Evolutionary conservation across 2,113 vertebrate species (phyloP).

Genomic region (Okapia johnstoni): DNA sequence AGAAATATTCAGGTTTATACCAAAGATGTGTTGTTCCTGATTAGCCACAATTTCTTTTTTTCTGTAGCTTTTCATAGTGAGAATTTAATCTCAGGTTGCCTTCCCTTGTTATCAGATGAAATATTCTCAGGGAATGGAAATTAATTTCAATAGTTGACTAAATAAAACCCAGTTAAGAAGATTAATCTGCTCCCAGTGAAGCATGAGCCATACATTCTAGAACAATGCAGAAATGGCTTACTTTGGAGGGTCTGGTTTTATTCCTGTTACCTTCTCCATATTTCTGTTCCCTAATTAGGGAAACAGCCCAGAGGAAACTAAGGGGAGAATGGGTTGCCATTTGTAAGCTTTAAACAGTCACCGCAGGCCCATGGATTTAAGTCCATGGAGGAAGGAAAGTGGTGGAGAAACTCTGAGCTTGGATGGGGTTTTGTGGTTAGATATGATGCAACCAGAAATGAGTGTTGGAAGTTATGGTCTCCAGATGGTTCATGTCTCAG

Average conservation of each 20-base stretch:
- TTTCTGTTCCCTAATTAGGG: constrained; percentile 10
- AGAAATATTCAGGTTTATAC: constrained; percentile 5
- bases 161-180: constrained; percentile 59
- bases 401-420: neutral
- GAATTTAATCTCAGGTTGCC: constrained; percentile 40
- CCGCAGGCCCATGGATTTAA: neutral
- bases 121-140: constrained; percentile 50
- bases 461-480: constrained; percentile 36
- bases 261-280: constrained; percentile 17
- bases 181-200: constrained; percentile 59
- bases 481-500: constrained; percentile 56
- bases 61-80: constrained; percentile 31
- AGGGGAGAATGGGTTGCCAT: constrained; percentile 30
- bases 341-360: constrained; percentile 55
- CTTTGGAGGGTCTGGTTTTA: constrained; percentile 25
- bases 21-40: constrained; percentile 25
- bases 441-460: constrained; percentile 34
- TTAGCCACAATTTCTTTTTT: constrained; percentile 19
- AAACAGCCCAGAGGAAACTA: neutral
- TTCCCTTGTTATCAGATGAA: constrained; percentile 41
- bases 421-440: constrained; percentile 51
- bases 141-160: constrained; percentile 60
- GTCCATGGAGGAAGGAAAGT: neutral
- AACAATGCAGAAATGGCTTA: constrained; percentile 51
- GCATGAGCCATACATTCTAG: constrained; percentile 43